Evolutionary conservation across 2,797 vertebrate genomes (phyloP).

Genomic region (Kryptopterus vitreolus): DNA sequence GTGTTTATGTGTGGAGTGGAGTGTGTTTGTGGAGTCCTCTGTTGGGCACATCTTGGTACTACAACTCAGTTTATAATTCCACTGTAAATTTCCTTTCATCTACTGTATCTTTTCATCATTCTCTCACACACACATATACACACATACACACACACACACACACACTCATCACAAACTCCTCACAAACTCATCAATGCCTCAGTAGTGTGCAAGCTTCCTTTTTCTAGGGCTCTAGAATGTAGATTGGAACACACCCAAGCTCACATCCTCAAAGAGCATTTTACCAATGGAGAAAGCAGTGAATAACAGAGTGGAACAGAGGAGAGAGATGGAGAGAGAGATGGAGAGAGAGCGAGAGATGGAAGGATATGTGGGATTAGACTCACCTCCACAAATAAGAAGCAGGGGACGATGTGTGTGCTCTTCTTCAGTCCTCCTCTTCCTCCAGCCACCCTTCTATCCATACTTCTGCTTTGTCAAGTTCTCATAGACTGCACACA

Average conservation of each 20-base stretch:
- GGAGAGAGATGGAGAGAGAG: neutral
- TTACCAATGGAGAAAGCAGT: neutral
- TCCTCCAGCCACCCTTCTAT: slow-evolving; percentile 62
- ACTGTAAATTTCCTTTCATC: neutral
- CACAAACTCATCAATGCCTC: neutral
- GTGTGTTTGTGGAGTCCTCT: neutral
- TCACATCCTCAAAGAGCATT: neutral
- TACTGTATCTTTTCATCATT: neutral
- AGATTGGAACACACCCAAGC: neutral
- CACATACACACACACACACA: too few species aligned
- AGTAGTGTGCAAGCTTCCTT: too few species aligned
- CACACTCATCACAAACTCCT: too few species aligned
- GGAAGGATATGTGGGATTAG: neutral
- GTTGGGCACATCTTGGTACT: neutral
- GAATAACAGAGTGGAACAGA: too few species aligned
- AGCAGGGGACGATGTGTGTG: slow-evolving; percentile 88
- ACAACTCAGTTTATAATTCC: neutral
- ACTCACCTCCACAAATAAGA: slow-evolving; percentile 89
- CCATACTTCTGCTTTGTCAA: slow-evolving; percentile 39
- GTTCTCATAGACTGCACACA: slow-evolving; percentile 12
- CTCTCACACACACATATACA: neutral
- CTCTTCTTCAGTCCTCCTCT: slow-evolving; percentile 78
- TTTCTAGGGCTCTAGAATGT: neutral
- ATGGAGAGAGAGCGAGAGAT: neutral
- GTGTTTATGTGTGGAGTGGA: neutral